phyloP scores from a whole-genome alignment of 2,797 vertebrate species.

The Gastrophryne carolinensis region DNA sequence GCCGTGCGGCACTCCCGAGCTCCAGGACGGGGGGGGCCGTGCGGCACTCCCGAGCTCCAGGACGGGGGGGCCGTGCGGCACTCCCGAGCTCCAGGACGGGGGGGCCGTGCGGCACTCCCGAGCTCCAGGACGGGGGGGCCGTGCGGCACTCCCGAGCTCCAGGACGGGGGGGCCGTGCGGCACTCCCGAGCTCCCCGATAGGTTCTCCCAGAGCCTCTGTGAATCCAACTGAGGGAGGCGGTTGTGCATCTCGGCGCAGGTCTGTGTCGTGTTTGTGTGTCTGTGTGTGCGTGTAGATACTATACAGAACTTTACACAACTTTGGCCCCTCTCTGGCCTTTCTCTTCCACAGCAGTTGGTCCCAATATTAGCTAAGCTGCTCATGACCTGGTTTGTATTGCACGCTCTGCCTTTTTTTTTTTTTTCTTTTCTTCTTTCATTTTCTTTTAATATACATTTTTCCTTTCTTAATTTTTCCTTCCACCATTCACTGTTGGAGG shows the following conservation, averaged over 20 bases:
- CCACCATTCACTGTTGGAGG: constrained; percentile 16
- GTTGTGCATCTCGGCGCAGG: constrained; percentile 75
- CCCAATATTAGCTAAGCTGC: constrained; percentile 99
- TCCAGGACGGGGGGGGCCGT: no score
- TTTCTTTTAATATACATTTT: constrained; percentile 48
- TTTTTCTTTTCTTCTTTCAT: constrained; percentile 79
- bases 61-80: no score
- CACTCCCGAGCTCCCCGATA: not conserved
- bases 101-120: no score
- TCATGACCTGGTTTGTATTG: constrained; percentile 99
- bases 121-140: no score
- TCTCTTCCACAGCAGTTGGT: constrained; percentile 99
- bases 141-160: not conserved
- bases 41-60: no score
- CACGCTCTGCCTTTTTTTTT: constrained; percentile 96
- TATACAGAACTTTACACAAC: constrained; percentile 99
- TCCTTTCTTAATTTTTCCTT: constrained; percentile 1
- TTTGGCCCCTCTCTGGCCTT: constrained; percentile 99
- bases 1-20: no score
- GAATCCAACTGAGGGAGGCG: constrained; percentile 57
- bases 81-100: no score
- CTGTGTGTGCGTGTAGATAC: constrained; percentile 55
- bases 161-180: not conserved
- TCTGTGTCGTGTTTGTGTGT: constrained; percentile 78
- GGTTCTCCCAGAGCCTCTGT: constrained; percentile 2